phyloP scores from a whole-genome alignment of 92 coral and sea anemone genomes.

The Nematostella vectensis region DNA sequence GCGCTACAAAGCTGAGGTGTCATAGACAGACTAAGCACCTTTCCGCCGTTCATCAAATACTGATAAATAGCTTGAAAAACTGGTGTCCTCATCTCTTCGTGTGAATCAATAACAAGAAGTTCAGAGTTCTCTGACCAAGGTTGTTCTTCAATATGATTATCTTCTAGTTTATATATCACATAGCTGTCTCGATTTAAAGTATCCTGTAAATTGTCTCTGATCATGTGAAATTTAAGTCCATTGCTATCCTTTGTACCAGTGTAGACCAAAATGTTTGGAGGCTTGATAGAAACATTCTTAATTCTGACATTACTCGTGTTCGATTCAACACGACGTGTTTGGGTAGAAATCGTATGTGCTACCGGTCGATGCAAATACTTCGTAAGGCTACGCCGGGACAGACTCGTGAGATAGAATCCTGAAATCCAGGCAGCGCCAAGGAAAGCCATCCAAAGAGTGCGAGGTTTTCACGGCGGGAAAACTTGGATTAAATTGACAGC shows the following conservation, averaged over 20 bases:
- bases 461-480: no score
- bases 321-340: no score
- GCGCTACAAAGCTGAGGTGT: no score
- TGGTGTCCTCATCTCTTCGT: slow-evolving; percentile 15
- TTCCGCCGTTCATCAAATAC: slow-evolving; percentile 63
- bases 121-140: slow-evolving; percentile 88
- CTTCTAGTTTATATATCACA: slow-evolving; percentile 59
- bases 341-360: no score
- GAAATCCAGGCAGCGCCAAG: no score
- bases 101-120: slow-evolving; percentile 46
- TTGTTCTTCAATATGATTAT: slow-evolving; percentile 32
- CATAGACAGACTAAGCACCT: slow-evolving; percentile 52
- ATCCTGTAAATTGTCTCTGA: slow-evolving; percentile 24
- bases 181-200: slow-evolving; percentile 68
- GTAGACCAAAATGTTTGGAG: slow-evolving; percentile 81
- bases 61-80: slow-evolving; percentile 26
- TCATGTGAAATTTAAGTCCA: slow-evolving; percentile 20
- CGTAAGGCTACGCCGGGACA: no score
- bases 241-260: slow-evolving; percentile 42
- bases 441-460: no score
- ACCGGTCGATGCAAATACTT: no score
- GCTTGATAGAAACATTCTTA: no score
- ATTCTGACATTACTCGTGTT: no score
- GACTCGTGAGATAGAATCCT: no score
- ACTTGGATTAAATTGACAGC: no score